A percentile compares a stretch with the other conserved stretches of the same genome.
phyloP scores from a whole-genome alignment of 2,797 vertebrate genomes.

The Acanthopagrus latus region DNA sequence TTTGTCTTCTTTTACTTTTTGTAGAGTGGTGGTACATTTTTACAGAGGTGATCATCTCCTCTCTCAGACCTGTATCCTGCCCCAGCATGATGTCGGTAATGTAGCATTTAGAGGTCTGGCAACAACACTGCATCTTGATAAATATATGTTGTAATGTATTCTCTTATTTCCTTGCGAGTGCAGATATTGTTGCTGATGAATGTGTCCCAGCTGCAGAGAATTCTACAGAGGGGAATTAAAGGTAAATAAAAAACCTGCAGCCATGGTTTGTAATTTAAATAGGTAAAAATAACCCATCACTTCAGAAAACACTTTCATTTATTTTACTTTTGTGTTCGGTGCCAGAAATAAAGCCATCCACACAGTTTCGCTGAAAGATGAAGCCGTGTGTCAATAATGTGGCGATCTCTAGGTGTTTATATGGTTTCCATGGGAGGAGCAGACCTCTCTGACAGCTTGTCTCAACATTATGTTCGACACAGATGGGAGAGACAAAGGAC shows the following conservation, averaged over 20 bases:
- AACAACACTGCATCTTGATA: constrained; percentile 8
- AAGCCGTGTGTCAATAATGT: background rate
- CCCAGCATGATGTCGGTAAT: background rate
- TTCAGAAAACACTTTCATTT: background rate
- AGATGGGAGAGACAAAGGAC: constrained; percentile 55
- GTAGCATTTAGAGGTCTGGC: background rate
- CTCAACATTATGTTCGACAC: constrained; percentile 59
- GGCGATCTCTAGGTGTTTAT: constrained; percentile 16
- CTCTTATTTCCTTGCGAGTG: constrained; percentile 13
- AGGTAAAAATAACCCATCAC: constrained; percentile 18
- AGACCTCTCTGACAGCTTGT: constrained; percentile 65
- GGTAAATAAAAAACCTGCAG: constrained; percentile 15
- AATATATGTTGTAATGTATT: constrained; percentile 15
- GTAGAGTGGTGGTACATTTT: too few species aligned
- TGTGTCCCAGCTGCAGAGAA: constrained; percentile 27
- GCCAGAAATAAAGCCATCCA: background rate
- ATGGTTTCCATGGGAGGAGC: constrained; percentile 16
- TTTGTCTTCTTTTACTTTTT: background rate
- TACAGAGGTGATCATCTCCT: background rate
- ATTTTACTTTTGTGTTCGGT: background rate
- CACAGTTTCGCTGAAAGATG: background rate
- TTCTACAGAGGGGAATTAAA: constrained; percentile 32
- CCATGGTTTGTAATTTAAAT: constrained; percentile 50
- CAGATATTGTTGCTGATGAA: constrained; percentile 38
- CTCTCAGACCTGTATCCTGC: background rate